Base-by-base conservation (phyloP, 2,113 vertebrate genomes). In the Mellivora capensis region DNA sequence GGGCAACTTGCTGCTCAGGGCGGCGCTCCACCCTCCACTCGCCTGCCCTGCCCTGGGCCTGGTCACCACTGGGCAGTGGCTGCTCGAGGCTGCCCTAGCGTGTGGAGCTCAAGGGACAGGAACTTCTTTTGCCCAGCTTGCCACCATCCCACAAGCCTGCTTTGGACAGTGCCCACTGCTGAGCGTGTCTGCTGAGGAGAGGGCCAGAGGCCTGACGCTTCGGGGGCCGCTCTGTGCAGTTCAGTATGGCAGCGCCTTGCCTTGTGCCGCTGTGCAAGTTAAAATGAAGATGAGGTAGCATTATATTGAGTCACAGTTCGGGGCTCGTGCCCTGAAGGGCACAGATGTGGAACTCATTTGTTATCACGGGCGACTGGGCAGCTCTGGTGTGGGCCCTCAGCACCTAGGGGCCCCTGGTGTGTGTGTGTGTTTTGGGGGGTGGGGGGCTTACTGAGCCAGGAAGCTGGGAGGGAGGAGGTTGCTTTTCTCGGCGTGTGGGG, bases 301-400 rank as follows among this genome's bases (percentile, higher is more conserved):
- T 34, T 27, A 29, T 42, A 20, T 5, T 17, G 31, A 59, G 71
- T 23, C 44, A 27, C 21, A 34, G 29, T 25, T 1, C 0, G 2
- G 15, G 21, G 21, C 27, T 76, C 23, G 21, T 69, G 52, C 42
- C 52, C 13, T 3, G 4, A 25, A 87, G 59, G 69, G 17, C 1
- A 0, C 4, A 17, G 61, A 59, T 9, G 23, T 25, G 44, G 29
- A n/a, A 42, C 4, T 4, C 12, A 5, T 42, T 42, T 9, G 3
- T 34, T 14, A 12, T 1, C 11, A 27, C 29, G 23, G 47, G 29
- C 17, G 13, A 11, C 23, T 15, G 54, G 64, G 10, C 23, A 20
- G 18, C 39, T 42, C 21, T 31, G 37, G 37, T 23, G 18, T 17
- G 47, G 61, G 20, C 20, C 23, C 27, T 82, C 27, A 25, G 3